These are phyloP conservation scores for Paradisaea rubra DNA, from an alignment of 2,113 vertebrate genomes.

Conservation along the genomic window DNA sequence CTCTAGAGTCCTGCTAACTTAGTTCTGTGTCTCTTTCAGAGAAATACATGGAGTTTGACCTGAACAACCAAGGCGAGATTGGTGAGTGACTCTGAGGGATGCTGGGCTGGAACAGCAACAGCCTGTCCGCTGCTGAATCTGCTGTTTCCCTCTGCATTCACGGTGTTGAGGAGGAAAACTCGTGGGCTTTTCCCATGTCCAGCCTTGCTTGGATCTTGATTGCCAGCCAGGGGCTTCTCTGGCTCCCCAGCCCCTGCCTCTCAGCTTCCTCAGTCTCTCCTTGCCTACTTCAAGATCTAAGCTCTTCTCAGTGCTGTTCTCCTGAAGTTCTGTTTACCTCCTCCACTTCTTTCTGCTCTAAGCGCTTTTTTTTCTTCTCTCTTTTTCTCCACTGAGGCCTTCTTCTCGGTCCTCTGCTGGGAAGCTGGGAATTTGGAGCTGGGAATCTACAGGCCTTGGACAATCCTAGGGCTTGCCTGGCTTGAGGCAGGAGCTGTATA, in stretches of 20 bases:
- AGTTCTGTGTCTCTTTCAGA: conserved; percentile 77
- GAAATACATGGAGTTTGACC: conserved; percentile 97
- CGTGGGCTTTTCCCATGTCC: neutral
- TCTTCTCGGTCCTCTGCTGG: neutral
- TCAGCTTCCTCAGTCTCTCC: neutral
- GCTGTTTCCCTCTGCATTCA: neutral
- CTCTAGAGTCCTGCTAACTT: neutral
- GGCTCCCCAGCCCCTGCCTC: neutral
- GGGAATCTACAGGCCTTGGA: neutral
- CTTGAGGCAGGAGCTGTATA: neutral
- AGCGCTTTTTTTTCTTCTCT: neutral
- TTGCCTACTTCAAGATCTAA: neutral
- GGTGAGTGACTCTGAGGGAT: conserved; percentile 77
- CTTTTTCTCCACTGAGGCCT: neutral
- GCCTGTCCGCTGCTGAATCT: neutral
- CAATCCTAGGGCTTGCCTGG: neutral
- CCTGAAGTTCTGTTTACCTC: neutral
- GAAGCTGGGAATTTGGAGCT: neutral
- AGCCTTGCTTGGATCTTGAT: neutral
- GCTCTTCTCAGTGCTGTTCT: neutral
- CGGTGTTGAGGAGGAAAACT: neutral
- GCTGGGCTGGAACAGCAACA: neutral
- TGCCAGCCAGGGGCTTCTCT: neutral
- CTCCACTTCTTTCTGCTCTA: neutral
- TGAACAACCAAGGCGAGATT: conserved; percentile 95